Percentiles rank a stretch among this genome's conserved stretches.
phyloP scores from a whole-genome alignment of 1,140 invertebrate genomes.

The Musca domestica region DNA sequence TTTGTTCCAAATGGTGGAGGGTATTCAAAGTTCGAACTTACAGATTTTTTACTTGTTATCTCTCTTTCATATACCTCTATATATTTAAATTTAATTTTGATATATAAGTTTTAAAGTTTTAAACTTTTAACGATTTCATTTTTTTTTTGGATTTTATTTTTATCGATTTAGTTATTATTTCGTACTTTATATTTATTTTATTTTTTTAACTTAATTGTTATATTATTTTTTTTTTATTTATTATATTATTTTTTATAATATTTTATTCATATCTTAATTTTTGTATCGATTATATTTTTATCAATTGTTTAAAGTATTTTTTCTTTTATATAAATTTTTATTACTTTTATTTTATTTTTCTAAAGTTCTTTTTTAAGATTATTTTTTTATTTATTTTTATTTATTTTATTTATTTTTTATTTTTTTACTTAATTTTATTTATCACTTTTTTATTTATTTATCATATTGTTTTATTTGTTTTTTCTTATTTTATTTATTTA shows the following conservation, averaged over 20 bases:
- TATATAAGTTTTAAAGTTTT: too few relatives aligned
- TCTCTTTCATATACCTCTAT: too few relatives aligned
- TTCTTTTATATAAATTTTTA: neutral
- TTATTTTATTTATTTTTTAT: neutral
- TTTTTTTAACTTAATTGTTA: neutral
- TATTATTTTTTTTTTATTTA: neutral
- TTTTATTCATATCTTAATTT: neutral
- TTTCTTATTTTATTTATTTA: neutral
- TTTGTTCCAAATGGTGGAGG: too few relatives aligned
- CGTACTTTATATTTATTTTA: neutral
- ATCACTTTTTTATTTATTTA: neutral
- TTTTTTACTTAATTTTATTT: neutral
- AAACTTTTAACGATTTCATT: too few relatives aligned
- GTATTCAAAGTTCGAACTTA: too few relatives aligned
- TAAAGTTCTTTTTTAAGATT: neutral
- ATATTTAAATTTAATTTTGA: too few relatives aligned
- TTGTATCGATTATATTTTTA: neutral
- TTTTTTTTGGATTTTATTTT: too few relatives aligned
- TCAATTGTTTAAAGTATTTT: neutral
- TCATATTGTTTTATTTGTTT: neutral
- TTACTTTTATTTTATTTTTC: neutral
- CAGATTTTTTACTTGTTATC: too few relatives aligned
- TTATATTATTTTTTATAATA: neutral
- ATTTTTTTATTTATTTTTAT: neutral
- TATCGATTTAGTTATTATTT: neutral